phyloP scores from a whole-genome alignment of 35 echinoderm and acorn worm species.

The Hemicentrotus pulcherrimus region DNA sequence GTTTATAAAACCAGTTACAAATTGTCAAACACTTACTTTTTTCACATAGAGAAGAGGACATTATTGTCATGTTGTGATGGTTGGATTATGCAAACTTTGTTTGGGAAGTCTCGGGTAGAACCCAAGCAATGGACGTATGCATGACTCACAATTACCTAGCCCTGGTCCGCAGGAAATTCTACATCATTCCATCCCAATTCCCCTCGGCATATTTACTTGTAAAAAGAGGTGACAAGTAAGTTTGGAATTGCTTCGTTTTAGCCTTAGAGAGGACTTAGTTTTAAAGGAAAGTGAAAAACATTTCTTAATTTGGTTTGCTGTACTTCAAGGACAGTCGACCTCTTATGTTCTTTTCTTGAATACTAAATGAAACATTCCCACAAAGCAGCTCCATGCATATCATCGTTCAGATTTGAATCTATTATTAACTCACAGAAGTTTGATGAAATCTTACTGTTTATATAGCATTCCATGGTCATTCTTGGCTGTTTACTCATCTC shows the following conservation, averaged over 20 bases:
- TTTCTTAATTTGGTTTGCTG: no score
- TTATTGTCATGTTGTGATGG: no score
- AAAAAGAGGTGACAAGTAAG: no score
- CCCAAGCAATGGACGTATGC: background rate
- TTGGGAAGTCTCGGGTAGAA: no score
- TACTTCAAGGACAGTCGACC: background rate
- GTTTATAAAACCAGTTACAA: no score
- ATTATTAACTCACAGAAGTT: background rate
- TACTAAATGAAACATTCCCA: background rate
- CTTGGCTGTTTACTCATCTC: background rate
- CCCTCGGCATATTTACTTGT: background rate
- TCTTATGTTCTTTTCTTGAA: background rate
- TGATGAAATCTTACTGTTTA: background rate
- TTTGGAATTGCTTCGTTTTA: no score
- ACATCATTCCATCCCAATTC: slow-evolving; percentile 24
- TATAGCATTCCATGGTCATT: background rate
- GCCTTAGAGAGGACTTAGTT: no score
- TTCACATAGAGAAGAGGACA: no score
- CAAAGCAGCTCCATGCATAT: no score
- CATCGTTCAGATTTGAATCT: background rate
- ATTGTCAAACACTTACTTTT: no score
- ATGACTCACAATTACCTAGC: background rate
- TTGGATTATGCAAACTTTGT: no score
- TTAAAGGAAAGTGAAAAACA: no score
- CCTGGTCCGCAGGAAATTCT: background rate